These are phyloP conservation scores for Syngnathoides biaculeatus DNA, from an alignment of 2,113 vertebrate genomes.

Conservation along the genomic window DNA sequence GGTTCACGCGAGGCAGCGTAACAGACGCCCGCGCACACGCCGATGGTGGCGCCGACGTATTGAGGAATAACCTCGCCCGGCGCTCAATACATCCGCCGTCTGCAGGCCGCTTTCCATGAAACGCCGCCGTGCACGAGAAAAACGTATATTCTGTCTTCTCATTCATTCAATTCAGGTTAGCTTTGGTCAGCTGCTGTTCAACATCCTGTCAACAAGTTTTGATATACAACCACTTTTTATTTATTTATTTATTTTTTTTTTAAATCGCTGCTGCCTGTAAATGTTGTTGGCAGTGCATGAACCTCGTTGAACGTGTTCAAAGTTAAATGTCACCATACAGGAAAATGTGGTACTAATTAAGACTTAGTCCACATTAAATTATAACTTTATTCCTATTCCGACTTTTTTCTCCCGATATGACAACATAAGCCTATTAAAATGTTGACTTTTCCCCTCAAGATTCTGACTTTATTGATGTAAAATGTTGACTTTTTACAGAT, in stretches of 20 bases:
- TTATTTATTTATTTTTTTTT: background rate
- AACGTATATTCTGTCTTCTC: conserved; percentile 4
- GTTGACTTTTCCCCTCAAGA: background rate
- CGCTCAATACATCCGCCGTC: conserved; percentile 28
- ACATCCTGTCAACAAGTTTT: background rate
- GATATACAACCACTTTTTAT: background rate
- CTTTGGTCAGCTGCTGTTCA: background rate
- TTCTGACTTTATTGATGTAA: background rate
- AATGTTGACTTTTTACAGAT: background rate
- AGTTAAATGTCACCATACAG: background rate
- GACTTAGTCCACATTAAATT: too few relatives aligned
- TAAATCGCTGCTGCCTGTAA: background rate
- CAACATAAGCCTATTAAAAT: background rate
- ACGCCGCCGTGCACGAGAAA: background rate
- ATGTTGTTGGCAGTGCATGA: background rate
- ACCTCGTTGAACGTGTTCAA: background rate
- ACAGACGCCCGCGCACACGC: conserved; percentile 28
- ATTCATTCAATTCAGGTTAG: background rate
- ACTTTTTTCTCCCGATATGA: background rate
- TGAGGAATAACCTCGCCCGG: conserved; percentile 37
- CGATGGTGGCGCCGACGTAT: conserved; percentile 53
- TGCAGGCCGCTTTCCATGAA: conserved; percentile 14
- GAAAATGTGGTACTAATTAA: too few relatives aligned
- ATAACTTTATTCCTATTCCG: background rate
- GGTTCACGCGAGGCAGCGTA: conserved; percentile 18